Base-by-base conservation (phyloP, 2,888 invertebrate species). In the Pollenia amentaria region DNA sequence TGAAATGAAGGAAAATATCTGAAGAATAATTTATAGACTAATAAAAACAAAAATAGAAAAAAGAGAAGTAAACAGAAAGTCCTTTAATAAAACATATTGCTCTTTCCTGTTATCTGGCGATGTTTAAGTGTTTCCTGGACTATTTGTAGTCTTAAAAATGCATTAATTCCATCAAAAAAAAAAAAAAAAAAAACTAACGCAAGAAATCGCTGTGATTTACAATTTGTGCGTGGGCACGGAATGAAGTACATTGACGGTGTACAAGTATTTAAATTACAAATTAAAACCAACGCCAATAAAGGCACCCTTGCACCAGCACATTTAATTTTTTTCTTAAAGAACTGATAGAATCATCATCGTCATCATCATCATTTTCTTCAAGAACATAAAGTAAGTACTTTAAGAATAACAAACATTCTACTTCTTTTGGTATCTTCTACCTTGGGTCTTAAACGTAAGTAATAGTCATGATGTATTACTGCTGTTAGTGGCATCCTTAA, bases 131-230 rank as follows among this genome's bases (percentile, higher is more conserved):
- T 76, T 83, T 88, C 77, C 69, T 78, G 73, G 53, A 42, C 73
- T 89, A 87, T 84, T 87, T 83, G 79, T 86, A 77, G 88, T 87
- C 89, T 88, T 88, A 88, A 88, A 88, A 88, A 81, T 86, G 88
- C 89, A 89, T 89, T 89, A 89, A 88, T 89, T 89, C 88, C 79
- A 75, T 88, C 86, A 6, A 88, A 69, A 75, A 69, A 57, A 77
- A 18, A 55, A 60, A 67, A 76, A n/a, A n/a, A n/a, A 88, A 69
- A 57, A 77, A 18, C 62, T 65, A 67, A 76, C 51, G 79, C 69
- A 78, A 75, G 75, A 70, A 69, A 83, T 78, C 73, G 29, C 84
- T 11, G 77, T 84, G 80, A 84, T 83, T 85, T 80, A 80, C 55
- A 80, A 55, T 73, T 80, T 38, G 38, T 40, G 42, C 73, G 18